Base-by-base conservation (phyloP, 2,888 invertebrate species). In the Meloe dianella region DNA sequence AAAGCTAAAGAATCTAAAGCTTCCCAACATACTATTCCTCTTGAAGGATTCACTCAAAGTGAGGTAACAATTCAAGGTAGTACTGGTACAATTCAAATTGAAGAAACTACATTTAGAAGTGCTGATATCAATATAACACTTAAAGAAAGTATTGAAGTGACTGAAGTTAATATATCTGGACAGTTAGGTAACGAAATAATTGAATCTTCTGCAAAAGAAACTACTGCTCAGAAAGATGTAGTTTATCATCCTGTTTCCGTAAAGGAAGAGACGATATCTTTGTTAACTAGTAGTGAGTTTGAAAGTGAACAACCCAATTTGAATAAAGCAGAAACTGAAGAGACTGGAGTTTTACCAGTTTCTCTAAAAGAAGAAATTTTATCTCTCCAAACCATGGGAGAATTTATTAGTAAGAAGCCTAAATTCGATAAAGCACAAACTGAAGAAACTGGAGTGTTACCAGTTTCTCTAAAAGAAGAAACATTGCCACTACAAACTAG, bases 211-310 rank as follows among this genome's bases (percentile, higher is more conserved):
- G 85, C 85, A 5, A 84, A 81, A 70, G 83, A 86, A 78, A 83
- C 80, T 3, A 83, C 77, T 17, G 86, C 86, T 2, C 78, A 83
- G 72, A 57, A 83, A 58, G 84, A 85, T 71, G 75, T 87, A 6
- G 77, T 83, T 57, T 82, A 83, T 69, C 82, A 81, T 64, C 82
- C 83, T 65, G 85, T 85, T 38, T 85, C 85, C 10, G 65, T 84
- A 9, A 85, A 77, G 64, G 81, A 82, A 70, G 83, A 85, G 79
- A 75, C 78, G 35, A 71, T 80, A 30, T 67, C 81, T 9, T 70
- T 82, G 63, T 80, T 82, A 61, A 79, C 78, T 65, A 81, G 82
- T 70, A 78, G 77, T 60, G 69, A 69, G 47, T 76, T 84, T 14
- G 66, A 67, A 59, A 72, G 75, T 64, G 77, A 79, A 38, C 69